Evolutionary conservation across 2,113 vertebrate species (phyloP).

Genomic region (Prionailurus bengalensis): DNA sequence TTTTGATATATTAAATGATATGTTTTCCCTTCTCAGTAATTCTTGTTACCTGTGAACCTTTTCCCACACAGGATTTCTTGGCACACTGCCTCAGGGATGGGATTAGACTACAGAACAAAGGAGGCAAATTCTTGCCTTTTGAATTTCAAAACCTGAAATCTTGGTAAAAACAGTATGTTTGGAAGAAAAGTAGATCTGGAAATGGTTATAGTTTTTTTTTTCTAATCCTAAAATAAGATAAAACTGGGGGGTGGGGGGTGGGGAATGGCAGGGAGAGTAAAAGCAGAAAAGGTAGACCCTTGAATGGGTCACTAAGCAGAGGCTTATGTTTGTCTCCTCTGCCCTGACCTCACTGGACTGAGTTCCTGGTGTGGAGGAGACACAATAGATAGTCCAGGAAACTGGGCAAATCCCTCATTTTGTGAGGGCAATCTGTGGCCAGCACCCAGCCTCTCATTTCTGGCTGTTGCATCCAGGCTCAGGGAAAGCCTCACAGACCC

Average conservation of each 20-base stretch:
- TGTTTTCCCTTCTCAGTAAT: slow-evolving; percentile 35
- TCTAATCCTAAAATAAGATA: neutral
- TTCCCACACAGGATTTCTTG: neutral
- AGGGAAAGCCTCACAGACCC: neutral
- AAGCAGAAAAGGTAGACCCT: neutral
- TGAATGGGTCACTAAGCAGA: neutral
- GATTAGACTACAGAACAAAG: neutral
- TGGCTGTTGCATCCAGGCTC: neutral
- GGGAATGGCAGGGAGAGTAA: neutral
- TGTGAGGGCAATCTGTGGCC: neutral
- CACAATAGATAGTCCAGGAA: neutral
- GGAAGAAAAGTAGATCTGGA: slow-evolving; percentile 10
- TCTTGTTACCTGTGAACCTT: slow-evolving; percentile 41
- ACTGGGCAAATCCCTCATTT: neutral
- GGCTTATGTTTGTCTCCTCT: neutral
- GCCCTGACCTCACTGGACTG: neutral
- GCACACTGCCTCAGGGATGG: neutral
- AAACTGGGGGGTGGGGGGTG: neutral
- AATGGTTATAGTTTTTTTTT: slow-evolving; percentile 6
- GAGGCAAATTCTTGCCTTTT: slow-evolving; percentile 45
- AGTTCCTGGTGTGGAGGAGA: neutral
- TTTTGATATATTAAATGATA: slow-evolving; percentile 27
- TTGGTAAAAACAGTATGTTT: slow-evolving; percentile 60
- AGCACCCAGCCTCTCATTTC: neutral
- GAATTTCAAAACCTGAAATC: slow-evolving; percentile 63